phyloP scores from a whole-genome alignment of 2,797 vertebrate genomes.

The Muscicapa comitata region DNA sequence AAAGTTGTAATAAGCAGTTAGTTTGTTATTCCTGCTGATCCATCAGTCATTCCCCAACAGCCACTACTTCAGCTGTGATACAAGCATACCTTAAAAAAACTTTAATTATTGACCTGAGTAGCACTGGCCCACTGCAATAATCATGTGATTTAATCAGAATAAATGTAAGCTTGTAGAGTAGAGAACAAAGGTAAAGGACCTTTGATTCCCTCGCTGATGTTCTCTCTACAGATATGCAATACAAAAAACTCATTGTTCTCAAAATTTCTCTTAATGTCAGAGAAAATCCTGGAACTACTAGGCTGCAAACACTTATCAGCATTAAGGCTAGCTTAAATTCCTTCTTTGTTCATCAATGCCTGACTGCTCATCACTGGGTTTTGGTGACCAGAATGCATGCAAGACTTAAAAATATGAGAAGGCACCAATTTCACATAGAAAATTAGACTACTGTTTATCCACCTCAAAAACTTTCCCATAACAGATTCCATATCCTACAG shows the following conservation, averaged over 20 bases:
- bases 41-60: background rate
- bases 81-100: background rate
- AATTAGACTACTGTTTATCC: background rate
- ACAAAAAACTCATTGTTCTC: background rate
- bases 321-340: background rate
- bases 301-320: background rate
- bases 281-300: background rate
- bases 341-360: background rate
- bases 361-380: background rate
- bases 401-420: background rate
- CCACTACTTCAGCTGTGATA: background rate
- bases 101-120: background rate
- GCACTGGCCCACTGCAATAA: background rate
- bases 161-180: background rate
- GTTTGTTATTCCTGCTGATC: background rate
- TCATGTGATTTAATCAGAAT: background rate
- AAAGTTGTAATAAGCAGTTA: background rate
- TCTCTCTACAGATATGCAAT: background rate
- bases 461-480: background rate
- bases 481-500: background rate
- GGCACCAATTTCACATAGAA: background rate
- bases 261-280: background rate
- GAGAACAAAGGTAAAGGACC: background rate
- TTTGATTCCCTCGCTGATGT: background rate
- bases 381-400: background rate